Conservation (phyloP, 1,140 invertebrate genomes). For the Drosophila kohkoa region DNA sequence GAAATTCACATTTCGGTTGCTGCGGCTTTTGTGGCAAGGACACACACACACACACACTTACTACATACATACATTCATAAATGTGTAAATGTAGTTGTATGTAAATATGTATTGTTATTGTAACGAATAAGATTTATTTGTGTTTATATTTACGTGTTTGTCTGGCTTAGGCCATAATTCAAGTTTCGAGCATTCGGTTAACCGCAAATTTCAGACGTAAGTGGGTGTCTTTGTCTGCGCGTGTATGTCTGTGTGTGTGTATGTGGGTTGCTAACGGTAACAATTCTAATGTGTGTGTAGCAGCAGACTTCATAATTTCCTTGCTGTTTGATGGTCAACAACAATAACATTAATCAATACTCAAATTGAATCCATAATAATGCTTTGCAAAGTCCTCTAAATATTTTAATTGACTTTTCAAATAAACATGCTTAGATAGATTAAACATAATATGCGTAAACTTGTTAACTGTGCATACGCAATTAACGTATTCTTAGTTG, state of each 20-base stretch:
- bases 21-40: constrained; percentile 39
- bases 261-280: constrained; percentile 11
- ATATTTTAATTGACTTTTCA: constrained; percentile 28
- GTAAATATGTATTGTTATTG: constrained; percentile 23
- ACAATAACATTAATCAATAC: background rate
- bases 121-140: constrained; percentile 23
- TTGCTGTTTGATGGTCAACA: constrained; percentile 14
- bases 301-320: constrained; percentile 35
- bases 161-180: constrained; percentile 26
- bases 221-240: constrained; percentile 5
- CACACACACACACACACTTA: no score
- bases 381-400: background rate
- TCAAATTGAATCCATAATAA: constrained; percentile 10
- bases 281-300: background rate
- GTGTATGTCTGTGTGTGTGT: background rate
- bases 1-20: constrained; percentile 26
- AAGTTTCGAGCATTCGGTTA: constrained; percentile 49
- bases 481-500: background rate
- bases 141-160: constrained; percentile 28
- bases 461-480: background rate
- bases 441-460: background rate
- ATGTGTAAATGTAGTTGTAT: background rate
- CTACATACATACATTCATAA: background rate
- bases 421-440: constrained; percentile 7
- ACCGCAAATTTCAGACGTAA: constrained; percentile 41